phyloP scores from a whole-genome alignment of 2,888 invertebrate genomes.

The Heterodera filipjevi region DNA sequence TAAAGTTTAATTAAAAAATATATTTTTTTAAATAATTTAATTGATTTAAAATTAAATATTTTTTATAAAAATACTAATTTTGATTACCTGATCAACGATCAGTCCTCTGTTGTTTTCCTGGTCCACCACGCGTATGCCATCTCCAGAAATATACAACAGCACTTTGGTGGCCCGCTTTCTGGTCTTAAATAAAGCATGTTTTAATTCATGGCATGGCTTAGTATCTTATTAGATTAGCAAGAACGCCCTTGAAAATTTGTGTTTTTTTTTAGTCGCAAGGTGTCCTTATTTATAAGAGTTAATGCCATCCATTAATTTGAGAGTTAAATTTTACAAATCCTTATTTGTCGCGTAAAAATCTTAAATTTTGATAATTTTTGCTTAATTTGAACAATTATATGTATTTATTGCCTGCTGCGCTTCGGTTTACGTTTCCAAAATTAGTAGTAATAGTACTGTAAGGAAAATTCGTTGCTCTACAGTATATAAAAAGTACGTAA shows the following conservation, averaged over 20 bases:
- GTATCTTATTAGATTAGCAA: neutral
- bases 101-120: constrained; percentile 89
- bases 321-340: too few relatives aligned
- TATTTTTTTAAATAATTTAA: constrained; percentile 6
- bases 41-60: neutral
- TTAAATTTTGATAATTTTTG: too few relatives aligned
- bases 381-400: too few relatives aligned
- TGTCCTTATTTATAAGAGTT: too few relatives aligned
- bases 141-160: constrained; percentile 71
- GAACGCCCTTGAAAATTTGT: neutral
- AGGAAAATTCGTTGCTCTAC: too few relatives aligned
- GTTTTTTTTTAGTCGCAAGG: too few relatives aligned
- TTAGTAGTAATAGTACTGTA: too few relatives aligned
- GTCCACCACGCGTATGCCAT: constrained; percentile 94
- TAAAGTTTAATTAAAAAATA: neutral
- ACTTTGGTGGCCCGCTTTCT: constrained; percentile 76
- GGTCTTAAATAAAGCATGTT: constrained; percentile 31
- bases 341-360: too few relatives aligned
- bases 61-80: neutral
- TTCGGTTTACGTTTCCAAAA: too few relatives aligned
- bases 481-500: too few relatives aligned
- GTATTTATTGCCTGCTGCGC: too few relatives aligned
- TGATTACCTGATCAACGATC: constrained; percentile 85
- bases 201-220: neutral
- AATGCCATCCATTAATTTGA: too few relatives aligned